A percentile compares a stretch with the other conserved stretches of the same genome.
Evolutionary conservation across 2,113 vertebrate species (phyloP).

Genomic region (Willisornis vidua): DNA sequence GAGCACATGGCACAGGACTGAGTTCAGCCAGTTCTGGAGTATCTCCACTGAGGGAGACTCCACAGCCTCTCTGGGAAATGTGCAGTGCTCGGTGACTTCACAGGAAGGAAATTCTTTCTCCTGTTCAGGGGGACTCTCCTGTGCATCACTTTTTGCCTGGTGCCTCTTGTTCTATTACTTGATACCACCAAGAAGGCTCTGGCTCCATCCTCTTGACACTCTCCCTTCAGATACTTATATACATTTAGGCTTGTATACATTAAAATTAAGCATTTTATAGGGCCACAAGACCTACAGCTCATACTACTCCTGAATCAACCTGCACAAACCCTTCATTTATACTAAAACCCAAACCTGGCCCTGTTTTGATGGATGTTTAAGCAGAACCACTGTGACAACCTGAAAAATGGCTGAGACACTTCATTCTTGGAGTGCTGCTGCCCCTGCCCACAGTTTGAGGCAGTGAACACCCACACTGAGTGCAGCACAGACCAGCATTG

Average conservation of each 20-base stretch:
- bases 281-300: rapidly evolving
- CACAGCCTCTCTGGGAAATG: not conserved
- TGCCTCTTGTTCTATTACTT: not conserved
- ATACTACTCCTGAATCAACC: rapidly evolving
- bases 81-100: too few species aligned
- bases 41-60: not conserved
- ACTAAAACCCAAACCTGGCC: rapidly evolving
- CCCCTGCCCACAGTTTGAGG: not conserved
- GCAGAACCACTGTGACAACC: not conserved
- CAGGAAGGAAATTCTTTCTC: not conserved
- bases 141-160: not conserved
- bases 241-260: not conserved
- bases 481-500: rapidly evolving
- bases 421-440: not conserved
- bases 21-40: not conserved
- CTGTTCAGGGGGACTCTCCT: not conserved
- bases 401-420: not conserved
- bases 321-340: not conserved
- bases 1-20: not conserved
- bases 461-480: rapidly evolving
- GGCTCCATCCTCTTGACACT: not conserved
- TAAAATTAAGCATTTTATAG: rapidly evolving
- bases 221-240: not conserved
- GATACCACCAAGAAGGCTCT: not conserved
- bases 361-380: not conserved